A percentile compares a stretch with the other conserved stretches of the same genome.
These are phyloP conservation scores for Oscheius sp. DNA, from an alignment of 2,888 invertebrate species.

Conservation along the genomic window DNA sequence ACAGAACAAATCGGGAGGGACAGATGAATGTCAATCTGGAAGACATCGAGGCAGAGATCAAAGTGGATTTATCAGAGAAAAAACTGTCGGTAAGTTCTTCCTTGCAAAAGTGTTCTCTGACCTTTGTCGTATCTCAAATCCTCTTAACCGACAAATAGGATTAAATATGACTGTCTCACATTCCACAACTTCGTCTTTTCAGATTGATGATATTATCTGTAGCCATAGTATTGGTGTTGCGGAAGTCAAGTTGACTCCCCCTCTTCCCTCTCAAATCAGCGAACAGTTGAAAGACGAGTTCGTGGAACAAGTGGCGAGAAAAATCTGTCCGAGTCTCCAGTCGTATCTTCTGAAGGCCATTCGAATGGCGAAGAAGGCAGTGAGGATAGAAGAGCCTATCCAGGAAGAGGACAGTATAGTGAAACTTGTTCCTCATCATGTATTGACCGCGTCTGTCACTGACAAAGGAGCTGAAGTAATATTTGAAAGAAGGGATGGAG, in stretches of 20 bases:
- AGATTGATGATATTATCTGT: constrained; percentile 19
- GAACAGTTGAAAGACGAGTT: constrained; percentile 18
- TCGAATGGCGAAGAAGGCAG: constrained; percentile 17
- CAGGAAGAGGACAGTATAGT: constrained; percentile 5
- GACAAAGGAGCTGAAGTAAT: constrained; percentile 13
- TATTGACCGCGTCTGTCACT: background rate
- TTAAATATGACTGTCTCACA: too few relatives aligned
- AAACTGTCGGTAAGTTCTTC: constrained; percentile 23
- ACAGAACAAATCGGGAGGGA: constrained; percentile 46
- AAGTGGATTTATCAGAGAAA: constrained; percentile 13
- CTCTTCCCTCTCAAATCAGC: constrained; percentile 19
- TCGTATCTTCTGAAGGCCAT: constrained; percentile 3
- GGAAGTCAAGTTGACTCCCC: constrained; percentile 19
- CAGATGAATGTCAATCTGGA: constrained; percentile 38
- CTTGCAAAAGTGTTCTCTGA: too few relatives aligned
- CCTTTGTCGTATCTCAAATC: too few relatives aligned
- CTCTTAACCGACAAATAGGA: background rate
- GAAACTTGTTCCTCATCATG: constrained; percentile 13
- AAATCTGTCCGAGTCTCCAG: constrained; percentile 20
- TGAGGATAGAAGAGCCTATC: constrained; percentile 1
- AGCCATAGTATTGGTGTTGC: constrained; percentile 27
- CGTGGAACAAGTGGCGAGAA: constrained; percentile 12
- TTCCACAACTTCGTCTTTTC: too few relatives aligned
- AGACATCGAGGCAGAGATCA: constrained; percentile 19
- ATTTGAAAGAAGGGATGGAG: constrained; percentile 1